Evolutionary conservation across 2,797 vertebrate genomes (phyloP).

Genomic region (Heteromormyrus szaboi): DNA sequence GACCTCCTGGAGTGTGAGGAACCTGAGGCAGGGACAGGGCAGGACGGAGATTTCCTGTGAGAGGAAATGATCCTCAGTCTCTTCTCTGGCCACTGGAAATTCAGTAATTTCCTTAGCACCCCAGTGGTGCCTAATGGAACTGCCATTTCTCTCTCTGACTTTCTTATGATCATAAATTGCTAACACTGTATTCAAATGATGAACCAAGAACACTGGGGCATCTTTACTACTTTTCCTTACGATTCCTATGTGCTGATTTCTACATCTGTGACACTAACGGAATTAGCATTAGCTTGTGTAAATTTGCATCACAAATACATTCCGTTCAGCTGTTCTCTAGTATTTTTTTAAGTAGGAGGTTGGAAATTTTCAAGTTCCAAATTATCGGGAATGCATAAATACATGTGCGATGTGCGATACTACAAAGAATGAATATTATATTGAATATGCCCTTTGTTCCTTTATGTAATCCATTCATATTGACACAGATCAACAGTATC

Average conservation of each 20-base stretch:
- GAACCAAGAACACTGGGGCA: not conserved
- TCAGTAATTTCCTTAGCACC: not conserved
- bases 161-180: not conserved
- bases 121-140: not conserved
- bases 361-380: not conserved
- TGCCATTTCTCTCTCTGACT: not conserved
- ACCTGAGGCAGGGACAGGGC: not conserved
- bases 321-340: not conserved
- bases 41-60: not conserved
- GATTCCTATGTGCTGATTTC: not conserved
- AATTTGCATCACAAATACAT: not conserved
- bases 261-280: not conserved
- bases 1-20: not conserved
- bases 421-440: not conserved
- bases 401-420: not conserved
- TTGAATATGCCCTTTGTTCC: not conserved
- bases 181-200: not conserved
- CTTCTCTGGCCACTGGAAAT: not conserved
- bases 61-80: not conserved
- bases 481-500: not conserved
- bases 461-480: not conserved
- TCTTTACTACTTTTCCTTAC: not conserved
- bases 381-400: not conserved
- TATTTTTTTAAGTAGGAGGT: not conserved
- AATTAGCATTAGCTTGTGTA: not conserved